These are phyloP conservation scores for Mystacornis crossleyi DNA, from an alignment of 2,113 vertebrate species.

Conservation along the genomic window DNA sequence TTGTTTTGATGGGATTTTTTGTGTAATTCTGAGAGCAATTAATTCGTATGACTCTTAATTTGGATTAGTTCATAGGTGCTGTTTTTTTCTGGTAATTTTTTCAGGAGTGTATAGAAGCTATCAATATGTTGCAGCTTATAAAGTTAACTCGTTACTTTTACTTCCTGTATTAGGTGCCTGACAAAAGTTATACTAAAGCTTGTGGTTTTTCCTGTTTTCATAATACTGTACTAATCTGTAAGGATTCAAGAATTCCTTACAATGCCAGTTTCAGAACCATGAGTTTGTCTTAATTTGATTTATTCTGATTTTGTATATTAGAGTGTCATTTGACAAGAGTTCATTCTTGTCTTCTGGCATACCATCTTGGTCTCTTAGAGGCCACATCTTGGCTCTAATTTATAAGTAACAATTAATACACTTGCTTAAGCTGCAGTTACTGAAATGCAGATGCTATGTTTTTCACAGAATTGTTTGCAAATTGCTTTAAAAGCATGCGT, in stretches of 20 bases:
- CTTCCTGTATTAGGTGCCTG: neutral
- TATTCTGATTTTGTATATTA: neutral
- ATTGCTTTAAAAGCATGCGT: neutral
- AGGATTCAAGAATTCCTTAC: neutral
- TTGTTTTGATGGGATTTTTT: neutral
- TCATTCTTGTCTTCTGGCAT: neutral
- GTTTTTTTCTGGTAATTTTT: neutral
- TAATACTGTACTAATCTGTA: neutral
- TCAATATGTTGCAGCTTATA: neutral
- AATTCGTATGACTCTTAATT: neutral
- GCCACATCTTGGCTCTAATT: neutral
- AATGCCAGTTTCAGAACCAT: neutral
- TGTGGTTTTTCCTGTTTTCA: neutral
- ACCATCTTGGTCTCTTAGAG: neutral
- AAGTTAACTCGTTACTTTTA: neutral
- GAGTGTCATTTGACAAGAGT: neutral
- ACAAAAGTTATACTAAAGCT: neutral
- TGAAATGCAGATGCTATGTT: neutral
- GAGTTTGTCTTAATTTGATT: neutral
- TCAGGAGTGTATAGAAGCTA: neutral
- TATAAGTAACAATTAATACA: neutral
- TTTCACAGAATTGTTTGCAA: neutral
- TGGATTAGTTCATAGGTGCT: neutral
- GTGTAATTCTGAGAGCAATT: neutral
- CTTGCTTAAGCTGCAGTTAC: neutral